Base-by-base conservation (phyloP, 1,140 invertebrate genomes). In the Pseudomyrmex concolor region DNA sequence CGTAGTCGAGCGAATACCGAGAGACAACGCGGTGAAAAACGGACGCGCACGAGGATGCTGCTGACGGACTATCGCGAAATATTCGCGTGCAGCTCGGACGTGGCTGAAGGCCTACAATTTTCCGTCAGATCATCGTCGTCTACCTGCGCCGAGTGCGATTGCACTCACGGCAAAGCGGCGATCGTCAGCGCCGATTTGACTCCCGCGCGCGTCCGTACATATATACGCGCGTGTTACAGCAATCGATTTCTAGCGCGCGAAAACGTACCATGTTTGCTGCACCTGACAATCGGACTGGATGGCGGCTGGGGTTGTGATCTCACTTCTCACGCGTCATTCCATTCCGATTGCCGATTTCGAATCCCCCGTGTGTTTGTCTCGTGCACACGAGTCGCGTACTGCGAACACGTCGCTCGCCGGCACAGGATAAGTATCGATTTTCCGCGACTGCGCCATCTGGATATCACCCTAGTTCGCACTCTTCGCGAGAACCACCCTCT, bases 381-480 rank as follows among this genome's bases (percentile, higher is more conserved):
- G 86, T 92, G 92, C 92, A 91, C 92, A 92, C 92, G 91, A 92
- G 90, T 86, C 89, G 90, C 91, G 89, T 91, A 94, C 94, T 94
- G 93, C 34, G 90, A 91, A 91, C 84, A 54, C 83, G 87, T 77
- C 66, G 85, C 90, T 91, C 91, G 89, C 90, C 88, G 81, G 86
- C 90, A 86, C 88, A 90, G 91, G 91, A 93, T 93, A 92, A 84
- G 90, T 94, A 94, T 94, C 93, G 93, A 94, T 94, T 94, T 94
- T 93, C 70, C 64, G 60, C 76, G 85, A 62, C 62, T 62, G 89
- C 90, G 91, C 91, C 90, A 90, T 84, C 90, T 92, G 88, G 77
- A 63, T 63, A 73, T 57, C 81, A 77, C 87, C 87, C 87, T 60
- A 76, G 74, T 85, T 74, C 34, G 73, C 15, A 62, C 83, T 55